Evolutionary conservation across 2,797 vertebrate genomes (phyloP), one percentile per base, ranked within the genome.

Genomic region (Protosalanx chinensis): DNA sequence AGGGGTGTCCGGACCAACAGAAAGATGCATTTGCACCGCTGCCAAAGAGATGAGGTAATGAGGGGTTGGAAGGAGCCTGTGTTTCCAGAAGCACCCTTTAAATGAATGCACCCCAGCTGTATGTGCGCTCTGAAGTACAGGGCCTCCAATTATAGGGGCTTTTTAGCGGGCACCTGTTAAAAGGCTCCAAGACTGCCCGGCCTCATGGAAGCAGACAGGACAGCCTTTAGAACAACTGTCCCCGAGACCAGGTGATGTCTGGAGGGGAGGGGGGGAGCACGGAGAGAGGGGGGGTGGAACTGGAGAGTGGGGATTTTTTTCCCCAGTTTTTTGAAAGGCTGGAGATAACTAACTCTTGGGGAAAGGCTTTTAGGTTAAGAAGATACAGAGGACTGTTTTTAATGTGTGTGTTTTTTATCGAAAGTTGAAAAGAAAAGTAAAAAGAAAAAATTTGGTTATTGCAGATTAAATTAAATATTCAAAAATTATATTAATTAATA

Each of bases 21-120:
- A 37, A 37, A 8, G 35, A 8, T 37, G 35, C 5, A 37, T 37
- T 37, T 37, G 35, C 35, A 8, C 35, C 10, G 35, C 35, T 7
- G 35, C 35, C 35, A 37, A 37, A 37, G 35, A 37, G 35, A 37
- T 37, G 7, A 37, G 35, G 35, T 37, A 37, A 37, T 65, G 33
- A 7, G 18, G 32, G 10, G 33, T 15, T 12, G 10, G 4, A 59
- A 56, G 7, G 70, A 62, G 73, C 57, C 62, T 35, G 66, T n/a
- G 75, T 67, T 16, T 27, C 6, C 15, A 27, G 29, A 27, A 27
- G 78, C 23, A 77, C 68, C 56, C 68, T 81, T 81, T 67, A 75
- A 86, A 82, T 87, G 82, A 86, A 74, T 76, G 76, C 69, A 73
- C 41, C 67, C 63, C 84, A 79, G 79, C 81, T 86, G 85, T 75